Base-by-base conservation (phyloP, 2,888 invertebrate genomes). In the Dugesia japonica region DNA sequence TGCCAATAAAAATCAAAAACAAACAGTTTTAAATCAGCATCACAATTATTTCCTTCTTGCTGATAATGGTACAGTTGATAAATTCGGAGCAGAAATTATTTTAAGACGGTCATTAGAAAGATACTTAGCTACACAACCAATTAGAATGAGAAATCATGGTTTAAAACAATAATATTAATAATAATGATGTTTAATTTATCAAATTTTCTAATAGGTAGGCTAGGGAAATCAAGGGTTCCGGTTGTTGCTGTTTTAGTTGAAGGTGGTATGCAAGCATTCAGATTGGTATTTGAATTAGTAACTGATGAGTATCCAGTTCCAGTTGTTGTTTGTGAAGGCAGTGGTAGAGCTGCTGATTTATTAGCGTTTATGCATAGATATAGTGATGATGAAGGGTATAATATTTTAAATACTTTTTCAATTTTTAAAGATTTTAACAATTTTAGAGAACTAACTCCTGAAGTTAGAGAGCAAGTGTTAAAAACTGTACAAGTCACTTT, bases 1-100 rank as follows among this genome's bases (percentile, higher is more conserved):
- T 56, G 56, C 56, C 1, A 56, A 56, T n/a, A 56, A 56, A n/a
- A 56, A 56, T 56, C 56, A 83, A 73, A 92, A 92, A 86, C 89
- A 91, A 83, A 92, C 93, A 72, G 92, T 93, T 77, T 88, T 98
- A 77, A 98, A 98, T 87, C 94, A 92, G 86, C 89, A 94, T 71
- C 97, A 98, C 86, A 93, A 95, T 20, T 95, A 94, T 86, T 98
- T 98, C 86, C 87, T 98, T 78, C 86, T 98, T 79, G 95, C 94
- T n/a, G 98, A 98, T 86, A 95, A 98, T 86, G 98, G 97, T 17
- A 95, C 95, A 0, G 90, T 91, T 77, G 95, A 92, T 4, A 86
- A 86, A 80, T 86, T 85, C 80, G 87, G 87, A n/a, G 86, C 86
- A 26, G 97, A 98, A 86, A 90, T 94, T 80, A 90, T 92, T 79